These are phyloP conservation scores for Hozukius guyotensis DNA, from an alignment of 2,797 vertebrate species.

Conservation along the genomic window DNA sequence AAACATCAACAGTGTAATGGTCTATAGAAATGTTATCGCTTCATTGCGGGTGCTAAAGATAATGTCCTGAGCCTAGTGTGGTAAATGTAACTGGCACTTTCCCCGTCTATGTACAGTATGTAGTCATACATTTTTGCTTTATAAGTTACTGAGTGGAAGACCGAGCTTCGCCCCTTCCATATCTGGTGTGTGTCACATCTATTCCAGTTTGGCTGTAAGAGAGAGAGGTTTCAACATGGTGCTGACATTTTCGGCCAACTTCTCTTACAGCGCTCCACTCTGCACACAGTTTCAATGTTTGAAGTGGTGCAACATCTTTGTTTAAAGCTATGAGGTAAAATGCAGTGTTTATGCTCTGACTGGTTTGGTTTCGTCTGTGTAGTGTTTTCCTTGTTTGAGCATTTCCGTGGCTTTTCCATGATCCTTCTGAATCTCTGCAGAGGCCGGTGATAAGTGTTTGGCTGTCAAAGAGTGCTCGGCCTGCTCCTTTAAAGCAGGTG, in stretches of 20 bases:
- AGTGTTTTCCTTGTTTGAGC: neutral
- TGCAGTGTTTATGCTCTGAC: slow-evolving; percentile 2
- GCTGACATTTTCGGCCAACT: slow-evolving; percentile 7
- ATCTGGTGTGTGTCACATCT: slow-evolving; percentile 21
- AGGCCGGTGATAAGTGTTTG: neutral
- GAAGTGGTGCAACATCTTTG: slow-evolving; percentile 34
- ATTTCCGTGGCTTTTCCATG: neutral
- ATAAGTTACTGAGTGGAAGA: neutral
- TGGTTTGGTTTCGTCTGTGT: slow-evolving; percentile 4
- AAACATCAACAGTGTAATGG: neutral
- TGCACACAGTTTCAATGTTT: slow-evolving; percentile 20
- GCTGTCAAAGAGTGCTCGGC: neutral
- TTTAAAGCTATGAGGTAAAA: slow-evolving; percentile 36
- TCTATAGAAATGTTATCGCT: neutral
- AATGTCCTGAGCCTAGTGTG: too few relatives aligned
- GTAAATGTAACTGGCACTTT: neutral
- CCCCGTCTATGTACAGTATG: neutral
- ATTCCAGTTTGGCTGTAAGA: slow-evolving; percentile 22
- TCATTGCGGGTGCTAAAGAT: neutral
- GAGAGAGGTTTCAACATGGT: neutral
- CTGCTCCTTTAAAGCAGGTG: neutral
- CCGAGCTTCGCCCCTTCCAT: neutral
- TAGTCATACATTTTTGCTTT: neutral
- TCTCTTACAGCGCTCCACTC: neutral
- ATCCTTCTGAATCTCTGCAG: neutral